A percentile compares a stretch with the other conserved stretches of the same genome.
These are phyloP conservation scores for Coptotermes formosanus DNA, from an alignment of 1,140 invertebrate genomes.

Conservation along the genomic window DNA sequence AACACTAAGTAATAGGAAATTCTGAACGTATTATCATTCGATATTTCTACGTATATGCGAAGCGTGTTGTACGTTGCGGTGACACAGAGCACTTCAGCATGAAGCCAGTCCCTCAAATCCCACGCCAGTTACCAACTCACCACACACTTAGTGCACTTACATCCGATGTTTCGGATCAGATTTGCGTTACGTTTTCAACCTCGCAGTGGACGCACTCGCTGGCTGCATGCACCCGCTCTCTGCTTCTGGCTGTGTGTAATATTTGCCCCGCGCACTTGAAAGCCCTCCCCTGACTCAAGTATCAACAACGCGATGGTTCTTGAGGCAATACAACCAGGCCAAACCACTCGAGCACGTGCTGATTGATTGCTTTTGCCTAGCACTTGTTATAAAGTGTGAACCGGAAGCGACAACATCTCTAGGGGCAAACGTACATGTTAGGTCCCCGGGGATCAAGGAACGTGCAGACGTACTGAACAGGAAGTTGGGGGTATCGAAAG, in stretches of 20 bases:
- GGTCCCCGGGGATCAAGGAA: not conserved
- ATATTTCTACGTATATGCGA: no score
- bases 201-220: not conserved
- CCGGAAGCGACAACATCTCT: not conserved
- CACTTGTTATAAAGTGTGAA: slow-evolving; percentile 5
- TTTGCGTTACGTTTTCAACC: not conserved
- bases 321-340: slow-evolving; percentile 2
- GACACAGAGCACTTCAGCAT: no score
- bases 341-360: slow-evolving; percentile 4
- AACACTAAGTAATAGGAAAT: no score
- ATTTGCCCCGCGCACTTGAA: not conserved
- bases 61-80: no score
- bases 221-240: no score
- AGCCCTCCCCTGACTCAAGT: not conserved
- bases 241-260: not conserved
- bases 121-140: no score
- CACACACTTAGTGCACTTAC: no score
- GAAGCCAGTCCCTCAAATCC: no score
- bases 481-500: no score
- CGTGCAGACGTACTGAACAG: not conserved
- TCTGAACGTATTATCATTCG: no score
- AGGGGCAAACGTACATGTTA: slow-evolving; percentile 1
- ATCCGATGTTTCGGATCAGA: not conserved
- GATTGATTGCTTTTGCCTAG: slow-evolving; percentile 11
- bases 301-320: not conserved